phyloP scores from a whole-genome alignment of 2,888 invertebrate genomes.

The Achlya flavicornis region DNA sequence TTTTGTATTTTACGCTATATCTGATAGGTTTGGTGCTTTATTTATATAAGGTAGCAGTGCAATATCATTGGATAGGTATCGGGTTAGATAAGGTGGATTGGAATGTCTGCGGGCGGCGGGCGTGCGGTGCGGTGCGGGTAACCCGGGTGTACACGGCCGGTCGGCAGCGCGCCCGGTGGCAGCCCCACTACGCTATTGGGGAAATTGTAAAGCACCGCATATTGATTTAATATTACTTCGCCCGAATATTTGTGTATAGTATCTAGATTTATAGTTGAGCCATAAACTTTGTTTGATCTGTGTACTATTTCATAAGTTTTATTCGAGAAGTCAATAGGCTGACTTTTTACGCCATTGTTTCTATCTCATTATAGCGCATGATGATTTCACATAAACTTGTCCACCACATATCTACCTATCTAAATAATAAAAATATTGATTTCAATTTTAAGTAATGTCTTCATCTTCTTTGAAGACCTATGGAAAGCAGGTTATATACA shows the following conservation, averaged over 20 bases:
- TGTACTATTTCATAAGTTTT: neutral
- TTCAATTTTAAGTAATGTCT: too few relatives aligned
- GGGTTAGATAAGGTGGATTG: neutral
- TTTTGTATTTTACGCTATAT: neutral
- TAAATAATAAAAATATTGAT: too few relatives aligned
- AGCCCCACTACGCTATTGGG: neutral
- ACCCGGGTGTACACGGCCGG: neutral
- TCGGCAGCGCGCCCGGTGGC: neutral
- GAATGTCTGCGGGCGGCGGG: neutral
- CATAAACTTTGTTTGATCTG: neutral
- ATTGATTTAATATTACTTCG: slow-evolving; percentile 5
- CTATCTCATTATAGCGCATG: too few relatives aligned
- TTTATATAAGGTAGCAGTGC: too few relatives aligned
- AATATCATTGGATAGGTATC: too few relatives aligned
- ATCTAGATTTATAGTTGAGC: neutral
- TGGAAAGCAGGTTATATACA: too few relatives aligned
- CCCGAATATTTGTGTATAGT: neutral
- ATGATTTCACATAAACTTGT: too few relatives aligned
- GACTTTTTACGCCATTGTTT: too few relatives aligned
- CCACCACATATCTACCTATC: too few relatives aligned
- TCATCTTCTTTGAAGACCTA: too few relatives aligned
- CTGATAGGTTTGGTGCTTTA: neutral
- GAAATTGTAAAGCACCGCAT: neutral
- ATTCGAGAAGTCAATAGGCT: neutral
- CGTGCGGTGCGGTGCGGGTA: neutral